Evolutionary conservation across 1,140 invertebrate genomes (phyloP).

Genomic region (Ditylenchus dipsaci): DNA sequence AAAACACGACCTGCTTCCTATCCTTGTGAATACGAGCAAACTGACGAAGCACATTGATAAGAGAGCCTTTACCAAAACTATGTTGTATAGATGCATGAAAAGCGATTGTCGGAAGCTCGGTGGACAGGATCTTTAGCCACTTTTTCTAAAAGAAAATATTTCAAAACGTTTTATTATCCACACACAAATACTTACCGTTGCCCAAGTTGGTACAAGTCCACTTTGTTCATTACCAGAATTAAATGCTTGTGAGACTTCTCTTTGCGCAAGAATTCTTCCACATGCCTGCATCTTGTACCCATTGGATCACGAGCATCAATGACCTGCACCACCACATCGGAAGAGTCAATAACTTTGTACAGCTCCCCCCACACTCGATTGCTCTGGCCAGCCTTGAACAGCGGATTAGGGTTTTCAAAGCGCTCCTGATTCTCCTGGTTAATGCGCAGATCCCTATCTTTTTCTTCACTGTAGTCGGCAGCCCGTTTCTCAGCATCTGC

Average conservation of each 20-base stretch:
- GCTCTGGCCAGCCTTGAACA: slow-evolving; percentile 75
- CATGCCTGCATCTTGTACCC: slow-evolving; percentile 85
- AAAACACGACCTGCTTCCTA: slow-evolving; percentile 37
- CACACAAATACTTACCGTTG: slow-evolving; percentile 66
- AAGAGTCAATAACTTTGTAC: slow-evolving; percentile 94
- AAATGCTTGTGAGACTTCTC: slow-evolving; percentile 91
- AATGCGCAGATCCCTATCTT: slow-evolving; percentile 75
- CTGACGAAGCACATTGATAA: slow-evolving; percentile 91
- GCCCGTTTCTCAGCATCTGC: slow-evolving; percentile 66
- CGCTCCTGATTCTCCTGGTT: slow-evolving; percentile 58
- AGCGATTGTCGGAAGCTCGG: slow-evolving; percentile 92
- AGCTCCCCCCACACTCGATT: slow-evolving; percentile 98
- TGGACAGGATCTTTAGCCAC: slow-evolving; percentile 86
- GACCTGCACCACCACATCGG: slow-evolving; percentile 87
- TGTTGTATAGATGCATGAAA: slow-evolving; percentile 96
- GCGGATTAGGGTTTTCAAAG: slow-evolving; percentile 58
- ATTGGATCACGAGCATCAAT: slow-evolving; percentile 60
- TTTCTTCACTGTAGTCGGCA: slow-evolving; percentile 71
- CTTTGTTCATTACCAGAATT: slow-evolving; percentile 90
- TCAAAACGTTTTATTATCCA: too few relatives aligned
- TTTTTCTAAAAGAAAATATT: slow-evolving; percentile 59
- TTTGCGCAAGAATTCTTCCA: slow-evolving; percentile 81
- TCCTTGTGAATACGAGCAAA: slow-evolving; percentile 73
- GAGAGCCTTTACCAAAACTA: slow-evolving; percentile 94
- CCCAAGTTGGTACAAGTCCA: slow-evolving; percentile 90